Evolutionary conservation across 2,888 invertebrate species (phyloP), one percentile per base, ranked within the genome.

Genomic region (Drosophila mulleri): DNA sequence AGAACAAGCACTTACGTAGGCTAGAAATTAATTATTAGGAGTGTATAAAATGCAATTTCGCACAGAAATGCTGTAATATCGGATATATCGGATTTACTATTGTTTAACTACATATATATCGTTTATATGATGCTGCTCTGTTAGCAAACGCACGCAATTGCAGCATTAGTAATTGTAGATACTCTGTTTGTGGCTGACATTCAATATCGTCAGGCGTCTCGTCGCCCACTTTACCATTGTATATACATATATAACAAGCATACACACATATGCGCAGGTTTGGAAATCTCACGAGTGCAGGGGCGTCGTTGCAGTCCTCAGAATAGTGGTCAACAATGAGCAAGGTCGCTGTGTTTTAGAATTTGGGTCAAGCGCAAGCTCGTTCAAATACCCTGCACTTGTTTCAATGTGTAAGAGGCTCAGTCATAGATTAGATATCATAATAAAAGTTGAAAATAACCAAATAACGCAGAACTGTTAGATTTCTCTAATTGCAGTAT

Each of bases 351-450:
- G 60, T 57, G 72, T 64, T 72, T 82, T 83, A 87, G 75, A 91
- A 91, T 90, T 90, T 90, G 77, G 91, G 91, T 91, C 91, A 91
- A 91, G 91, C 82, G 77, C 89, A 90, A 71, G 78, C 41, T 59
- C 48, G 54, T 35, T 48, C 65, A 58, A 57, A 58, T 69, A 57
- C 62, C 45, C 44, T 48, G 9, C 35, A 45, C 12, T 11, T 23
- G 3, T 6, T 45, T 5, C 1, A 26, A 3, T 41, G 18, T 14
- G 12, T 3, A 20, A 29, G 20, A 6, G 8, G 14, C 8, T 5
- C 42, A 20, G 29, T 5, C 16, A 12, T 32, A 32, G 20, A n/a
- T 5, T 5, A 11, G 39, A 53, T 20, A 6, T 18, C 16, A 18
- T 5, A 39, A 6, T 11, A 32, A 35, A 20, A 35, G 3, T 20